A percentile compares a stretch with the other conserved stretches of the same genome.
phyloP scores from a whole-genome alignment of 1,140 invertebrate species.

The Camponotus vicinus region DNA sequence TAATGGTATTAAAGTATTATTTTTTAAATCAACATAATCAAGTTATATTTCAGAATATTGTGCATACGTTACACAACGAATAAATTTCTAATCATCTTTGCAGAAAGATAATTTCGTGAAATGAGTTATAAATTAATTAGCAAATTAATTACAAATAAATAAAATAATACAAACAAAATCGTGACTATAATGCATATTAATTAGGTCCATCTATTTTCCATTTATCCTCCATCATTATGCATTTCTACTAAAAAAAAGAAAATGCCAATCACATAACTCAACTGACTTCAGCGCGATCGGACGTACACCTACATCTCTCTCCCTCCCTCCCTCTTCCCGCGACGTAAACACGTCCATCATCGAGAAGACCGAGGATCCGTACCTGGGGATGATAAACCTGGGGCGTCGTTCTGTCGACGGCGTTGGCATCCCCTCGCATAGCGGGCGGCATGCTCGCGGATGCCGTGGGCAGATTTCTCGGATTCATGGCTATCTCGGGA shows the following conservation, averaged over 20 bases:
- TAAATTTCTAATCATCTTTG: neutral
- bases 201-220: neutral
- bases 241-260: neutral
- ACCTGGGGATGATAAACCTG: conserved; percentile 75
- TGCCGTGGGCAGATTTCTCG: conserved; percentile 76
- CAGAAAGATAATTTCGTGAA: neutral
- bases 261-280: neutral
- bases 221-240: neutral
- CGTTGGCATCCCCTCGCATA: conserved; percentile 68
- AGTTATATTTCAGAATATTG: neutral
- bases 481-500: conserved; percentile 82
- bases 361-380: neutral
- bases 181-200: neutral
- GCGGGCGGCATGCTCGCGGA: conserved; percentile 59
- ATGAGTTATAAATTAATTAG: neutral
- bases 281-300: neutral
- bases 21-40: neutral
- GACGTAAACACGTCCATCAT: conserved; percentile 5
- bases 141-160: no score
- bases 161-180: neutral
- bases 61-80: neutral
- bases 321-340: no score
- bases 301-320: neutral
- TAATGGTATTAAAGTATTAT: neutral
- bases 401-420: conserved; percentile 67